A percentile compares a stretch with the other conserved stretches of the same genome.
Evolutionary conservation across 2,113 vertebrate species (phyloP).

Genomic region (Pontoporia blainvillei): DNA sequence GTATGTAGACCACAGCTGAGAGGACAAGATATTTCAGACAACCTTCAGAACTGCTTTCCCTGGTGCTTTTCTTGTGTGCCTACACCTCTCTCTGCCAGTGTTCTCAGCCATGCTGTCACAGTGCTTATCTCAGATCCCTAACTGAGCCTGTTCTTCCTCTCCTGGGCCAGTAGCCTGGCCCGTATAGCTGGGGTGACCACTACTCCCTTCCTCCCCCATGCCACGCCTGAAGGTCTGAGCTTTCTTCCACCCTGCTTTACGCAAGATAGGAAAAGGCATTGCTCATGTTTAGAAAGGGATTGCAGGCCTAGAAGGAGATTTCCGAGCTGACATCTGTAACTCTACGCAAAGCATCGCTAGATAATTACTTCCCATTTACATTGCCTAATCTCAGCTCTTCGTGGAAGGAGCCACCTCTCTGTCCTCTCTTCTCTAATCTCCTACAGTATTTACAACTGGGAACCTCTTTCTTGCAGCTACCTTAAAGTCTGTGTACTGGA

Average conservation of each 20-base stretch:
- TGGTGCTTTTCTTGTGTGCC: neutral
- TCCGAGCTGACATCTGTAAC: neutral
- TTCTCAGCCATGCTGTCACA: neutral
- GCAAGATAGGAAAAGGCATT: neutral
- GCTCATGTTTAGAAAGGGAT: neutral
- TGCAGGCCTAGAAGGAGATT: neutral
- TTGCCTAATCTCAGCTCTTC: neutral
- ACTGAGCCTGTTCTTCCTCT: neutral
- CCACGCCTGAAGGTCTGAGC: neutral
- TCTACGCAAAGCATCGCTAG: neutral
- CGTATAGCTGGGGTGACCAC: neutral
- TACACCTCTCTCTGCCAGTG: fast-evolving
- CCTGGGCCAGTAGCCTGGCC: neutral
- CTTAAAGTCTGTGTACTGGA: neutral
- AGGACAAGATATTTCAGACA: neutral
- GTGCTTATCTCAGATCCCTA: neutral
- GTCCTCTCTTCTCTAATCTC: neutral
- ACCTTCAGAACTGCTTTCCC: neutral
- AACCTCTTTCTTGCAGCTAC: neutral
- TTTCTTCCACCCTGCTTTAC: neutral
- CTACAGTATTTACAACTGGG: neutral
- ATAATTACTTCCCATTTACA: conserved; percentile 12
- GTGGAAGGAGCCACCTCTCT: neutral
- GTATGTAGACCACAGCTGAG: neutral
- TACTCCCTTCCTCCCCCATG: neutral